Conservation (phyloP, 2,888 invertebrate species). For the Aspidiotus destructor region DNA sequence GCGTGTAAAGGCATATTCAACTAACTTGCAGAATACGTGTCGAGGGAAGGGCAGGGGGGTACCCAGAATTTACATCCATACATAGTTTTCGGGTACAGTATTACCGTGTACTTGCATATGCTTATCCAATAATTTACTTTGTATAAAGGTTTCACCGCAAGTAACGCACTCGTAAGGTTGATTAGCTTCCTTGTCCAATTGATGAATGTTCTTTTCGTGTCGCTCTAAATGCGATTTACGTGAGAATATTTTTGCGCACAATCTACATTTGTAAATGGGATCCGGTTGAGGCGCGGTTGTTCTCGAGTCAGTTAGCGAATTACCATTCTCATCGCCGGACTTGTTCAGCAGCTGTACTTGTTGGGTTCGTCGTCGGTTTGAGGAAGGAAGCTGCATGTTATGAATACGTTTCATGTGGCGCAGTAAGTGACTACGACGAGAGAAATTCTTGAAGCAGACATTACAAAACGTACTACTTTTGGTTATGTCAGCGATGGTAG, state of each 20-base stretch:
- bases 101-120: conserved; percentile 39
- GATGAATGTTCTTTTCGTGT: conserved; percentile 37
- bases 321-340: conserved; percentile 35
- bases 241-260: conserved; percentile 38
- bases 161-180: conserved; percentile 38
- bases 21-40: no score
- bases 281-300: not conserved
- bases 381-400: conserved; percentile 34
- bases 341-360: conserved; percentile 18
- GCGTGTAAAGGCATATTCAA: no score
- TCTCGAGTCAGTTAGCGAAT: conserved; percentile 31
- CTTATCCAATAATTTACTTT: conserved; percentile 38
- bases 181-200: conserved; percentile 28
- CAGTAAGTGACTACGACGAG: conserved; percentile 37
- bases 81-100: conserved; percentile 37
- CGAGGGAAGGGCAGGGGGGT: no score
- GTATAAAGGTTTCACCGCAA: conserved; percentile 38
- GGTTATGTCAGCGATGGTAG: conserved; percentile 20
- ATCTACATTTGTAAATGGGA: conserved; percentile 35
- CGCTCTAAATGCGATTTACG: conserved; percentile 38
- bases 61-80: conserved; percentile 36
- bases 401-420: conserved; percentile 38
- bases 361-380: conserved; percentile 21
- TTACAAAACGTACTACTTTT: conserved; percentile 36
- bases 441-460: conserved; percentile 37